phyloP scores from a whole-genome alignment of 2,797 vertebrate species.

The Dendrocincla tyrannina region DNA sequence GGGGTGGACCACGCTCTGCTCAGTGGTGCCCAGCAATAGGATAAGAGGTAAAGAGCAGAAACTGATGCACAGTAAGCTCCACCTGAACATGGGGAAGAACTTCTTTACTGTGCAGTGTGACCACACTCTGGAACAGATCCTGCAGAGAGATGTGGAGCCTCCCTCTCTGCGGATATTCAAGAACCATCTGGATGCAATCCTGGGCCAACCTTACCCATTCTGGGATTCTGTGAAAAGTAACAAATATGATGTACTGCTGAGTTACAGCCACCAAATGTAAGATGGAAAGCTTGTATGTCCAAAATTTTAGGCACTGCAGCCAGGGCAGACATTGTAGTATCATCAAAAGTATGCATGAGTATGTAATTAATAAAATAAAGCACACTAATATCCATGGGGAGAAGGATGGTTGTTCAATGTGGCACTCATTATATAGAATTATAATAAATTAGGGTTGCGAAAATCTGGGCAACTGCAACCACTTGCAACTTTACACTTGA shows the following conservation, averaged over 20 bases:
- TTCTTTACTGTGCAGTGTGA: neutral
- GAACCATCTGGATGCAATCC: neutral
- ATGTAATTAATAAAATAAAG: neutral
- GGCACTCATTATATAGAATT: neutral
- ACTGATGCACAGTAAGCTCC: rapidly evolving
- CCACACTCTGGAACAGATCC: neutral
- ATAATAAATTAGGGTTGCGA: neutral
- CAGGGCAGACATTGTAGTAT: neutral
- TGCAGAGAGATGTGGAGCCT: neutral
- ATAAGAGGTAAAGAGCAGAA: rapidly evolving
- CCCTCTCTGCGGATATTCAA: neutral
- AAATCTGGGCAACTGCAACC: neutral
- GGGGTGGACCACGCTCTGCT: neutral
- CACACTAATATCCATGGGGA: neutral
- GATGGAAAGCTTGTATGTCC: neutral
- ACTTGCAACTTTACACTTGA: neutral
- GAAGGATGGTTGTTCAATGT: neutral
- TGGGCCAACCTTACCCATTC: neutral
- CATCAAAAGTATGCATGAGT: neutral
- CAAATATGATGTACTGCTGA: rapidly evolving
- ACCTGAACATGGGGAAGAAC: neutral
- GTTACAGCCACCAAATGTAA: neutral
- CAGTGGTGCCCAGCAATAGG: neutral
- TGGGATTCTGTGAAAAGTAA: neutral
- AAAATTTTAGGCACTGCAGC: neutral